These are phyloP conservation scores for Epizoanthus scotinus DNA, from an alignment of 92 coral and sea anemone genomes.

Conservation along the genomic window DNA sequence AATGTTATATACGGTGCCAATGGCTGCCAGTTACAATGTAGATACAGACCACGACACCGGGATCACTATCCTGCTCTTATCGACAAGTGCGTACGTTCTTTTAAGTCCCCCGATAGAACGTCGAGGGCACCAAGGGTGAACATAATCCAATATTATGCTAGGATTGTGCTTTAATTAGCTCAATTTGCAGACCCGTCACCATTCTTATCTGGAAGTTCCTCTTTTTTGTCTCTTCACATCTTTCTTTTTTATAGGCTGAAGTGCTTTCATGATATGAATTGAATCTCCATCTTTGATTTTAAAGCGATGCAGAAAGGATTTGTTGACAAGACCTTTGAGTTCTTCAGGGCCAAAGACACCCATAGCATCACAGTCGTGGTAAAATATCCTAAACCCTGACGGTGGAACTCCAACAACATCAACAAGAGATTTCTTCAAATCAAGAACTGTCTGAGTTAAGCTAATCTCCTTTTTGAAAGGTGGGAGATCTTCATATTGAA, in stretches of 20 bases:
- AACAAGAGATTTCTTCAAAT: conserved; percentile 77
- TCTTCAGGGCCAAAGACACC: conserved; percentile 54
- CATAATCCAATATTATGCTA: no score
- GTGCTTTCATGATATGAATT: conserved; percentile 56
- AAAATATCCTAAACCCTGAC: conserved; percentile 56
- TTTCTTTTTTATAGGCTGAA: not conserved
- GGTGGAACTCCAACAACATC: conserved; percentile 73
- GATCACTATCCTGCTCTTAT: no score
- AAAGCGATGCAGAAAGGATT: conserved; percentile 59
- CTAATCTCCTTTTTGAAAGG: conserved; percentile 58
- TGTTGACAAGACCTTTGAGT: conserved; percentile 47
- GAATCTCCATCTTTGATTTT: conserved; percentile 85
- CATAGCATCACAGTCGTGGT: conserved; percentile 51
- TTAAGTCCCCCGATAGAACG: no score
- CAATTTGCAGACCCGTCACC: no score
- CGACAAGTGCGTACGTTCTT: no score
- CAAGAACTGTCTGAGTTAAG: conserved; percentile 70
- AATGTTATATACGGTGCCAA: no score
- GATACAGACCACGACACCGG: no score
- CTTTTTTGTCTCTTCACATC: no score
- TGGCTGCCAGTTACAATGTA: no score
- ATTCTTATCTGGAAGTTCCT: no score
- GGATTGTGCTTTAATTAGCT: no score
- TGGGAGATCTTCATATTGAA: conserved; percentile 72
- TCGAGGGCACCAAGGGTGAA: no score